Base-by-base conservation (phyloP, 2,888 invertebrate genomes). In the Andrena minutula region DNA sequence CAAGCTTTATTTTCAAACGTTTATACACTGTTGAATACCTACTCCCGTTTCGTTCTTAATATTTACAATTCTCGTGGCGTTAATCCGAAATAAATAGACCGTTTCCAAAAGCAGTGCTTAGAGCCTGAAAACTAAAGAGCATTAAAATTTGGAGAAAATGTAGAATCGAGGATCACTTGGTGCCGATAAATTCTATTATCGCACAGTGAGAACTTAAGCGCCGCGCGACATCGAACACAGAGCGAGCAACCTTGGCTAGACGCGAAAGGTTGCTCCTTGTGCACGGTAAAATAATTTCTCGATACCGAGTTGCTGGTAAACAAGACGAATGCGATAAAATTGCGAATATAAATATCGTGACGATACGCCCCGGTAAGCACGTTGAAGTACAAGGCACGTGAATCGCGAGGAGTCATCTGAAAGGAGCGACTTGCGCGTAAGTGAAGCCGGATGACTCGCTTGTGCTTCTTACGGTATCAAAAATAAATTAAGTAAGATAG, bases 401-500 rank as follows among this genome's bases (percentile, higher is more conserved):
- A 89, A 86, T 80, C 83, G 86, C 85, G 88, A 89, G 77, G 77
- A 83, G 23, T 73, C 47, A 35, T 30, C 49, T 10, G 56, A 10
- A 10, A 56, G 1, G 23, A 10, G 51, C 20, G 51, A 51, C 6
- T 20, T 20, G 51, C n/a, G 20, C 20, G 23, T 10, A 10, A 20
- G 1, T 4, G 8, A 16, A 58, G 78, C 71, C 71, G 47, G 26
- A 69, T 69, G 51, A 53, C 35, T 23, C 68, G 85, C 87, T 88
- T 85, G 84, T 87, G 86, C 60, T 89, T 87, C 77, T 75, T 58
- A 56, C 80, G 89, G 82, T 91, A 92, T 90, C 85, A 92, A 91
- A 92, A 91, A 89, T 86, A 90, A 89, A 89, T 84, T 81, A 87
- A 61, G 47, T 30, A 20, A 58, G 32, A 6, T 35, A 64, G 72